Percentiles rank a stretch among this genome's conserved stretches.
Evolutionary conservation across 2,113 vertebrate species (phyloP).

Genomic region (Leucopsar rothschildi): DNA sequence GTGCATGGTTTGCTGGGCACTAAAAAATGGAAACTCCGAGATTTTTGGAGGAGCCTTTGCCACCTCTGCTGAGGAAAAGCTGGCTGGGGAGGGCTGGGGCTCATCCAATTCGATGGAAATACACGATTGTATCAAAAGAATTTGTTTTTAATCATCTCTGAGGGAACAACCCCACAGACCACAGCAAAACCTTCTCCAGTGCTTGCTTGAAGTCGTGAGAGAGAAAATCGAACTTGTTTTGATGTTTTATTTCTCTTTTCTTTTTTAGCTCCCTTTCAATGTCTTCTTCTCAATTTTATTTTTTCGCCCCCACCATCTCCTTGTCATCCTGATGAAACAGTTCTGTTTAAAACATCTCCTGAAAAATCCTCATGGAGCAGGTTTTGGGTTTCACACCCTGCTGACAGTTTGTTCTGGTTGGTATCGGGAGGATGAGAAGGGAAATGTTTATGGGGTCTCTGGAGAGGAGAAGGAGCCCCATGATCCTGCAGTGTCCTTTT

Average conservation of each 20-base stretch:
- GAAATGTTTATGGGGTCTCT: neutral
- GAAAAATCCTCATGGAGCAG: neutral
- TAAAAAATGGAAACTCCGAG: neutral
- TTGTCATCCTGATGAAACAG: neutral
- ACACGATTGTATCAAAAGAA: neutral
- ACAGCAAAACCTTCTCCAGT: neutral
- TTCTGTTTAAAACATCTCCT: neutral
- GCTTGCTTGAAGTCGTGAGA: neutral
- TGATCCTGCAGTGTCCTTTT: rapidly evolving
- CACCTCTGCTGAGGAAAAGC: neutral
- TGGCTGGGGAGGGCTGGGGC: neutral
- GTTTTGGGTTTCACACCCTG: constrained; percentile 52
- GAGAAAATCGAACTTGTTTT: neutral
- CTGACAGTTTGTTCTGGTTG: constrained; percentile 34
- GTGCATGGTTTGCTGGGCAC: neutral
- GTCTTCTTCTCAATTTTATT: neutral
- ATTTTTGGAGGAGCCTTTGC: neutral
- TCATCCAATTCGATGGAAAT: neutral
- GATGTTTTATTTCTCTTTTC: neutral
- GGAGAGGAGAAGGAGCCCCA: neutral
- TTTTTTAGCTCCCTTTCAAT: neutral
- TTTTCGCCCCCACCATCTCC: neutral
- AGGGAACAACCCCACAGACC: neutral
- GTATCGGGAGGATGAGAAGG: neutral
- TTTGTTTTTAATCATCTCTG: neutral